A percentile compares a stretch with the other conserved stretches of the same genome.
Conservation (phyloP, 2,113 vertebrate genomes). For the Amblyornis subalaris region DNA sequence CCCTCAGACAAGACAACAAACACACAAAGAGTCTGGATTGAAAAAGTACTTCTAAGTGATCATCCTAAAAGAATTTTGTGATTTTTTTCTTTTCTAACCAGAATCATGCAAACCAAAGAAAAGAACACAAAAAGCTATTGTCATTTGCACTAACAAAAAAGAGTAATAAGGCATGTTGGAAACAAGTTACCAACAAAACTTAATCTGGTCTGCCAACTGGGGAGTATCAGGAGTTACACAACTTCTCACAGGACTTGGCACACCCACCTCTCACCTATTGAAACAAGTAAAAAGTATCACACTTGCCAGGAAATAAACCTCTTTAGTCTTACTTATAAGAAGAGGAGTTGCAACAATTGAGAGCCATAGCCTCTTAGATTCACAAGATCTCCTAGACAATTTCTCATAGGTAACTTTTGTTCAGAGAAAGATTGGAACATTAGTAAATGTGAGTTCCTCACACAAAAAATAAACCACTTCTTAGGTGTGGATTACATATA, state of each 20-base stretch:
- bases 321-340: not conserved
- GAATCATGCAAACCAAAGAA: conserved; percentile 4
- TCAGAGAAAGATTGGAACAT: not conserved
- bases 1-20: not conserved
- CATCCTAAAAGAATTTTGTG: conserved; percentile 14
- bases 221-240: not conserved
- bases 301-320: not conserved
- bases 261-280: not conserved
- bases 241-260: not conserved
- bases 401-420: not conserved
- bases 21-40: not conserved
- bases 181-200: not conserved
- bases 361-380: not conserved
- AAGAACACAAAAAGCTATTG: conserved; percentile 14
- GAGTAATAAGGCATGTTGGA: not conserved
- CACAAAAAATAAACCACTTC: not conserved
- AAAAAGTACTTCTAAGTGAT: conserved; percentile 16
- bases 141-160: not conserved
- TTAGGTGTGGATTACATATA: not conserved
- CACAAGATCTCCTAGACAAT: not conserved
- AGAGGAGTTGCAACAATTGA: not conserved
- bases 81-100: not conserved
- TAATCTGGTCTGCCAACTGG: not conserved
- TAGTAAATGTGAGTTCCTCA: not conserved
- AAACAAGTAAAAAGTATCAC: not conserved